Conservation (phyloP, 2,113 vertebrate genomes). For the Bubalus kerabau region DNA sequence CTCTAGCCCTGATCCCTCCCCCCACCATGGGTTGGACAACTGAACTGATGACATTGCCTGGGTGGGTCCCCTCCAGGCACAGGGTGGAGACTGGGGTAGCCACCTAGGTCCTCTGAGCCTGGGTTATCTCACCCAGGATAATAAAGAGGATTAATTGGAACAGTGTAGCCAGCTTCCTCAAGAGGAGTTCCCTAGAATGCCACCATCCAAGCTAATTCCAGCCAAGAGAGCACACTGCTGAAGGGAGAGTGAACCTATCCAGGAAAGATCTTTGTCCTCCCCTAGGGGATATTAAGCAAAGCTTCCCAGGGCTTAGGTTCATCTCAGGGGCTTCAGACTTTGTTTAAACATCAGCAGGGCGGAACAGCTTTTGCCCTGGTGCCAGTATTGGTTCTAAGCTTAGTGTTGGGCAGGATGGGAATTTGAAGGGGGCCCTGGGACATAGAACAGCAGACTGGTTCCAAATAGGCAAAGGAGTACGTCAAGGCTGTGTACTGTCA, state of each 20-base stretch:
- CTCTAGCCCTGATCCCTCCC: not conserved
- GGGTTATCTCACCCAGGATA: not conserved
- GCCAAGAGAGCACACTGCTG: too few relatives aligned
- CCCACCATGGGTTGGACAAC: not conserved
- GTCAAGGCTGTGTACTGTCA: not conserved
- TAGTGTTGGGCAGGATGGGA: not conserved
- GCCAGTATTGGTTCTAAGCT: not conserved
- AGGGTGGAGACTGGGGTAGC: not conserved
- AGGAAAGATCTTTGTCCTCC: not conserved
- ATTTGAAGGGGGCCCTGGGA: not conserved
- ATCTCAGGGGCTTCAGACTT: not conserved
- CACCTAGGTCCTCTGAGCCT: not conserved
- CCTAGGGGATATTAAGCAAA: not conserved
- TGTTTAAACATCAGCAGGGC: not conserved
- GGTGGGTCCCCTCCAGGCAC: not conserved
- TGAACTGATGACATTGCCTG: too few relatives aligned
- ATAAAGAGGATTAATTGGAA: not conserved
- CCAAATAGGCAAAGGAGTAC: not conserved
- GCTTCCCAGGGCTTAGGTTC: not conserved
- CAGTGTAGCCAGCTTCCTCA: not conserved
- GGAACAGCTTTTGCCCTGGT: not conserved
- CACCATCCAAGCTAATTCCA: not conserved
- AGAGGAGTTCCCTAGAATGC: not conserved
- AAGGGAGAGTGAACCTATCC: not conserved
- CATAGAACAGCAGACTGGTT: not conserved